Base-by-base conservation (phyloP, 2,888 invertebrate species). In the Euplexia lucipara region DNA sequence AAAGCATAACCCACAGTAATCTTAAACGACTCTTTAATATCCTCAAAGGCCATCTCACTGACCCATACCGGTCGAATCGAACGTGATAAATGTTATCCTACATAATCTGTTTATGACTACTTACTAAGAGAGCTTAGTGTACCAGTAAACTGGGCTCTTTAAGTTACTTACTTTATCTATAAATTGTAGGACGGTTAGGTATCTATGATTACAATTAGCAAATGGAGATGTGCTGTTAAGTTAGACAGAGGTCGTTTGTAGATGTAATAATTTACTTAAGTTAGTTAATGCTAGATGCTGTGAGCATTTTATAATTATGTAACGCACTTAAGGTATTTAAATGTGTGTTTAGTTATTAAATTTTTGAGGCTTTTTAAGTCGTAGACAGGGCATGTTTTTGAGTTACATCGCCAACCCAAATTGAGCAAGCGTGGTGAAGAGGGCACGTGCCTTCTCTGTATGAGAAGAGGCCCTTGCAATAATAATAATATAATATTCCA, bases 101-200 rank as follows among this genome's bases (percentile, higher is more conserved):
- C 58, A 63, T 83, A 83, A 85, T 82, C 85, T 82, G 70, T 78
- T 78, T 77, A 83, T 75, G 77, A 80, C 61, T 77, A 82, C 60
- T 71, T 49, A 45, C 53, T 61, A 51, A 61, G 60, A 77, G 67
- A 47, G 53, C 54, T 79, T 60, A 66, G 51, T 64, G 66, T 71
- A 67, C 30, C 26, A 63, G 53, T 75, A 70, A 69, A 78, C 56
- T 49, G 45, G 48, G 68, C 70, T 79, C 74, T 74, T 66, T 64
- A 66, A 66, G 54, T 66, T n/a, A 10, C 30, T 72, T 45, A 64
- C 39, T 68, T 77, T 81, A 73, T 72, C 68, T 61, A 61, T 74
- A 61, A 77, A 61, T 70, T 69, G 62, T 51, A 48, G 47, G 45
- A 16, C 47, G 14, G 44, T 61, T 78, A n/a, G n/a, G n/a, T n/a